These are phyloP conservation scores for Castor canadensis DNA, from an alignment of 2,113 vertebrate genomes.

Conservation along the genomic window DNA sequence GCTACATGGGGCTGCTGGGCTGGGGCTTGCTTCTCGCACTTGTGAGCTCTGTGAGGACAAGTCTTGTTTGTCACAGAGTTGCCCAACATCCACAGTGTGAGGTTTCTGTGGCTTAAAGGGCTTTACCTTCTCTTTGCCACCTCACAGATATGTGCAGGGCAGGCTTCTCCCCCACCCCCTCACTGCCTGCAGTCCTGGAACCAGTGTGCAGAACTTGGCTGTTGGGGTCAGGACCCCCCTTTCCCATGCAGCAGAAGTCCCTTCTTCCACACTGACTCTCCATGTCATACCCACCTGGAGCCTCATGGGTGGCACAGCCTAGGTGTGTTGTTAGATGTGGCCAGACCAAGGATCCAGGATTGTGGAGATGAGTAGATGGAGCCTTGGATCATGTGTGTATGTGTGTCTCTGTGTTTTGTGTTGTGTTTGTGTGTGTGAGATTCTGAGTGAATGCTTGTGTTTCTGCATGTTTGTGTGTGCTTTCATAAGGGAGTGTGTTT, in stretches of 20 bases:
- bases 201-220: neutral
- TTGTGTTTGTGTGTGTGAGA: neutral
- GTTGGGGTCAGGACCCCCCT: neutral
- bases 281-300: neutral
- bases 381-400: neutral
- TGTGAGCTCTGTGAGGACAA: no score
- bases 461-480: neutral
- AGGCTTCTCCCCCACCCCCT: neutral
- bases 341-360: neutral
- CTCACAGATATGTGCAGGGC: neutral
- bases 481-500: neutral
- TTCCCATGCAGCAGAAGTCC: neutral
- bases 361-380: neutral
- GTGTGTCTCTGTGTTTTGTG: neutral
- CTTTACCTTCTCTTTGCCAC: neutral
- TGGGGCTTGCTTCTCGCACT: neutral
- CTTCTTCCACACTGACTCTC: neutral
- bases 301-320: accelerated
- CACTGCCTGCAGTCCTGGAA: neutral
- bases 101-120: neutral
- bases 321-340: neutral
- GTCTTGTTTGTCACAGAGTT: neutral
- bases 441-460: neutral
- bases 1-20: neutral
- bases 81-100: neutral